Conservation (phyloP, 2,888 invertebrate species). For the Blera fallax region DNA sequence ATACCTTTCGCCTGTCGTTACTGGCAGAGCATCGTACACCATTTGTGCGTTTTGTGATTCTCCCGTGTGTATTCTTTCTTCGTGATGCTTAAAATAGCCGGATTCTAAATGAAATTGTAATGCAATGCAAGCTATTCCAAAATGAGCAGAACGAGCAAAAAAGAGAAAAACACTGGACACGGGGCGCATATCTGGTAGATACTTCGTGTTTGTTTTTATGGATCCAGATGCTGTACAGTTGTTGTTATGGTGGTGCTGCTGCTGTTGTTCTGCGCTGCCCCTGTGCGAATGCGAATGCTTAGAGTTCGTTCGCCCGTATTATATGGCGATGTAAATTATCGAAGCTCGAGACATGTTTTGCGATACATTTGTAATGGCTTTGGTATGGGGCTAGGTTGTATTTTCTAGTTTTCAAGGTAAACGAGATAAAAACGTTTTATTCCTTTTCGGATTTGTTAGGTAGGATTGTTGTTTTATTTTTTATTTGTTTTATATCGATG, state of each 20-base stretch:
- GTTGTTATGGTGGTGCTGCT: constrained; percentile 18
- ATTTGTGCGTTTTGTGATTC: neutral
- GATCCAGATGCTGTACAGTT: constrained; percentile 60
- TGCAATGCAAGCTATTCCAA: constrained; percentile 69
- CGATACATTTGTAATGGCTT: constrained; percentile 70
- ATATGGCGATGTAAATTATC: constrained; percentile 65
- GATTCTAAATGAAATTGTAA: constrained; percentile 72
- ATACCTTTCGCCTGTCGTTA: constrained; percentile 1
- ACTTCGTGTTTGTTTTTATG: constrained; percentile 67
- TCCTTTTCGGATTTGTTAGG: constrained; percentile 30
- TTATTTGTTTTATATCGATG: neutral
- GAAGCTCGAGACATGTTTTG: constrained; percentile 62
- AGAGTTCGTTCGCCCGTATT: constrained; percentile 65
- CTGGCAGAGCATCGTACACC: too few relatives aligned
- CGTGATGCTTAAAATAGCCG: constrained; percentile 62
- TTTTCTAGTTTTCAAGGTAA: constrained; percentile 72
- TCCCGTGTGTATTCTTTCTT: constrained; percentile 40
- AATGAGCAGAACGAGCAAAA: constrained; percentile 22
- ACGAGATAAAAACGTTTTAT: constrained; percentile 59
- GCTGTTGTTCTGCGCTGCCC: constrained; percentile 1
- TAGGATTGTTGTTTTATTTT: neutral
- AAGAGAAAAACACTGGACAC: constrained; percentile 27
- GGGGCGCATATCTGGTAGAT: constrained; percentile 50
- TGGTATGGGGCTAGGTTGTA: constrained; percentile 54
- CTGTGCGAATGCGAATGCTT: constrained; percentile 8